Conservation (phyloP, 2,888 invertebrate genomes). For the Pachliopta kotzebuea region DNA sequence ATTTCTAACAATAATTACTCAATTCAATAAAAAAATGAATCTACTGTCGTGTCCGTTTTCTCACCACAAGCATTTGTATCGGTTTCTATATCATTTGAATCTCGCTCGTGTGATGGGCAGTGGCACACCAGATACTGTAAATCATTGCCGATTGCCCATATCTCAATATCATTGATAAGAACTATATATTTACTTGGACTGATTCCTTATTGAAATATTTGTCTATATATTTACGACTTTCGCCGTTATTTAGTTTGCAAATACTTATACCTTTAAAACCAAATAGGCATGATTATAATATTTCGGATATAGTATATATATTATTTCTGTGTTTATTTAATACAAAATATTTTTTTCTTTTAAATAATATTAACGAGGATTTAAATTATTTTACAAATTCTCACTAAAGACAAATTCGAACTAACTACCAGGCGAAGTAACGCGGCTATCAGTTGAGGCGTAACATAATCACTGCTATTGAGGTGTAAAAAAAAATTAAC, state of each 20-base stretch:
- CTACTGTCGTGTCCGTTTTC: conserved; percentile 1
- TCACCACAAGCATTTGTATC: conserved; percentile 36
- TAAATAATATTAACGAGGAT: not conserved
- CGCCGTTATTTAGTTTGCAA: not conserved
- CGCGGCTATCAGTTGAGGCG: not conserved
- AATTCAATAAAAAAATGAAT: conserved; percentile 5
- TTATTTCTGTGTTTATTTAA: too few species aligned
- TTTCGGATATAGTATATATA: too few species aligned
- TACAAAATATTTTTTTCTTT: too few species aligned
- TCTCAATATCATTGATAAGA: conserved; percentile 59
- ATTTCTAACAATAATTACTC: not conserved
- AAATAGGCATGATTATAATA: not conserved
- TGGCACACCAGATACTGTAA: conserved; percentile 59
- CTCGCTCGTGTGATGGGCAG: conserved; percentile 41
- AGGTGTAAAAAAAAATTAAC: conserved; percentile 15
- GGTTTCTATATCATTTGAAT: conserved; percentile 42
- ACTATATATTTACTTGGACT: conserved; percentile 51
- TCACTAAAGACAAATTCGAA: not conserved
- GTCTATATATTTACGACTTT: not conserved
- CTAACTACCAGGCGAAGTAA: not conserved
- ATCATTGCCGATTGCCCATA: conserved; percentile 64
- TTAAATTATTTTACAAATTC: not conserved
- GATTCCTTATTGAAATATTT: not conserved
- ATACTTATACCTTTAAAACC: not conserved
- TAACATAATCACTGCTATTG: conserved; percentile 5